phyloP scores from a whole-genome alignment of 2,113 vertebrate species.

The Paedocypris sp. region DNA sequence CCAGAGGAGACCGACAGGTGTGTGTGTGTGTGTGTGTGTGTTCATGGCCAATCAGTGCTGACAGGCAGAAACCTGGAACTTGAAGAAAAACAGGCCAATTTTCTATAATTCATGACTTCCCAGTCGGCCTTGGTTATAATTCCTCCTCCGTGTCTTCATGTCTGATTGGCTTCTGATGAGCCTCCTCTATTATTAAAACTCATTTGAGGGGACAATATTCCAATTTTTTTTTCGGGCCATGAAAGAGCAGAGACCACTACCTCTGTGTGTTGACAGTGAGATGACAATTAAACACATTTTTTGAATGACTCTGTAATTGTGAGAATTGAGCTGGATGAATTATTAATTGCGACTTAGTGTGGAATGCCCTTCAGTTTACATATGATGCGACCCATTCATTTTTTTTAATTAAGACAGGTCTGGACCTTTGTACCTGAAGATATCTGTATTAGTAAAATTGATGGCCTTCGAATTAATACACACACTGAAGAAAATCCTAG shows the following conservation, averaged over 20 bases:
- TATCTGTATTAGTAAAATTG: neutral
- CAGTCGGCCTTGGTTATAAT: constrained; percentile 44
- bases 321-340: constrained; percentile 61
- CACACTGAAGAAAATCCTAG: neutral
- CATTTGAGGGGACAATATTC: constrained; percentile 52
- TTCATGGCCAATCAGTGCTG: constrained; percentile 38
- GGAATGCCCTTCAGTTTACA: constrained; percentile 29
- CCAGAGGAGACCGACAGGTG: constrained; percentile 40
- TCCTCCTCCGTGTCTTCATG: constrained; percentile 50
- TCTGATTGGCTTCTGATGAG: constrained; percentile 69
- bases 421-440: neutral
- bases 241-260: constrained; percentile 17
- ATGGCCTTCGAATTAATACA: neutral
- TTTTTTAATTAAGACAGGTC: neutral
- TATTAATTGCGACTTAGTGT: constrained; percentile 48
- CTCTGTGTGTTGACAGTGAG: constrained; percentile 17
- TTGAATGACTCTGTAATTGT: constrained; percentile 52
- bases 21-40: constrained; percentile 7
- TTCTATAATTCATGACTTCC: constrained; percentile 63
- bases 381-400: neutral
- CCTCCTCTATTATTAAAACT: constrained; percentile 68
- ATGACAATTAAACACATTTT: constrained; percentile 51
- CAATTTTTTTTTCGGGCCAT: neutral
- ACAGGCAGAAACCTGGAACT: constrained; percentile 48
- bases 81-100: constrained; percentile 56